Percentiles rank a stretch among this genome's conserved stretches.
Conservation (phyloP, 2,113 vertebrate genomes). For the Pedionomus torquatus region DNA sequence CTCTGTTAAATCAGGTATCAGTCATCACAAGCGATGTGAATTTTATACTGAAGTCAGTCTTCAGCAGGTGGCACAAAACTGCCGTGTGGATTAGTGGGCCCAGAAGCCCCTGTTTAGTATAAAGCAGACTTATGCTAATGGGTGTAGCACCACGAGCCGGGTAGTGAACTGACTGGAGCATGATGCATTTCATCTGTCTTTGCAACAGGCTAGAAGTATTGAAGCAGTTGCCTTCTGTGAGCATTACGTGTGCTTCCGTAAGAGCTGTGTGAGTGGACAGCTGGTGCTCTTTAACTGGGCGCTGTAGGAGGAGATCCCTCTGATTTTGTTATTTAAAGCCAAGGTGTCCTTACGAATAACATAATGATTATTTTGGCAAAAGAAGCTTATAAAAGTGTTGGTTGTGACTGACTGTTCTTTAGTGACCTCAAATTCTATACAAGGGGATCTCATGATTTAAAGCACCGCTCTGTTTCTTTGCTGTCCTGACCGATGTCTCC, state of each 20-base stretch:
- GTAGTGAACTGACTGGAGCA: background rate
- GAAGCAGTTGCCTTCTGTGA: background rate
- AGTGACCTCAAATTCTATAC: conserved; percentile 47
- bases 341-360: conserved; percentile 37
- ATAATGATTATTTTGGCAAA: conserved; percentile 17
- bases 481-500: conserved; percentile 19
- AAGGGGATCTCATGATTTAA: conserved; percentile 14
- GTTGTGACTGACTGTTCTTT: background rate
- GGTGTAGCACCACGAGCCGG: background rate
- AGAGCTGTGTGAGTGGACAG: background rate
- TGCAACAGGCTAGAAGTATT: background rate
- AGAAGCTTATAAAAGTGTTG: background rate
- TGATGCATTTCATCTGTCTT: background rate
- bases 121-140: background rate
- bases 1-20: background rate
- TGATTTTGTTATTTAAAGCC: conserved; percentile 32
- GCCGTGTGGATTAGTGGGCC: background rate
- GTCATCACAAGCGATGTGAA: background rate
- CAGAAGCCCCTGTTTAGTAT: background rate
- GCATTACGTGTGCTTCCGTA: background rate
- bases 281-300: background rate
- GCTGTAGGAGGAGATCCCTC: background rate
- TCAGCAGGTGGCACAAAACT: conserved; percentile 2
- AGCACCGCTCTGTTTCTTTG: background rate
- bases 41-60: background rate